A percentile compares a stretch with the other conserved stretches of the same genome.
Conservation (phyloP, 2,113 vertebrate species). For the Toxotes jaculatrix region DNA sequence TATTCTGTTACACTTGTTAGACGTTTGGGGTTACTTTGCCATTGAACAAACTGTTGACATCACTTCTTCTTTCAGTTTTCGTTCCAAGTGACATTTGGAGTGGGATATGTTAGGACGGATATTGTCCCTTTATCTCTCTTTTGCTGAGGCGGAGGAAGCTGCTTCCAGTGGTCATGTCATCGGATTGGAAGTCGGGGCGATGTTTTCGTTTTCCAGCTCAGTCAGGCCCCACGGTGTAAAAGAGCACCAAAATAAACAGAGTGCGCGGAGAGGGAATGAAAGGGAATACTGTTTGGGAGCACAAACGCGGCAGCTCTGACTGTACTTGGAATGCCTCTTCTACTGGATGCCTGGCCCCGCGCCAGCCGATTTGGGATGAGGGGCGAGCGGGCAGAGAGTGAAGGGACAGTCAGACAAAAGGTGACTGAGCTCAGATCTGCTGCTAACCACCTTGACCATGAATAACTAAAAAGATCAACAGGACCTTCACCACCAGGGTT, state of each 20-base stretch:
- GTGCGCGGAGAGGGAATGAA: conserved; percentile 82
- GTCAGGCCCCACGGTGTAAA: conserved; percentile 80
- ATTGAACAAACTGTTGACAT: neutral
- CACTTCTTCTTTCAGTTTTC: conserved; percentile 7
- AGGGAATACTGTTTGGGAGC: conserved; percentile 86
- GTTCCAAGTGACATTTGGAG: conserved; percentile 16
- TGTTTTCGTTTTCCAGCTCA: conserved; percentile 82
- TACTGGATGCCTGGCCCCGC: conserved; percentile 72
- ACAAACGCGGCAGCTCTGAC: conserved; percentile 80
- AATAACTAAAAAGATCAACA: conserved; percentile 37
- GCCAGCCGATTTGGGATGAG: conserved; percentile 72
- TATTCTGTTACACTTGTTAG: neutral
- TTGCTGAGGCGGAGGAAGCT: conserved; percentile 73
- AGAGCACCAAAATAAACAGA: conserved; percentile 86
- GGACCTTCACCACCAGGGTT: conserved; percentile 4
- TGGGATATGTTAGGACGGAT: conserved; percentile 19
- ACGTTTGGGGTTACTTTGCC: neutral
- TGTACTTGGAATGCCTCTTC: conserved; percentile 80
- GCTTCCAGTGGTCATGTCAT: conserved; percentile 78
- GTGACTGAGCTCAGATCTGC: conserved; percentile 39
- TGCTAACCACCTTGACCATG: conserved; percentile 31
- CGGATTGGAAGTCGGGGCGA: conserved; percentile 75
- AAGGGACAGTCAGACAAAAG: conserved; percentile 39
- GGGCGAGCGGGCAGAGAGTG: conserved; percentile 23
- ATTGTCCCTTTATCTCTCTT: conserved; percentile 60